Evolutionary conservation across 2,888 invertebrate species (phyloP).

Genomic region (Meliscaeva auricollis): DNA sequence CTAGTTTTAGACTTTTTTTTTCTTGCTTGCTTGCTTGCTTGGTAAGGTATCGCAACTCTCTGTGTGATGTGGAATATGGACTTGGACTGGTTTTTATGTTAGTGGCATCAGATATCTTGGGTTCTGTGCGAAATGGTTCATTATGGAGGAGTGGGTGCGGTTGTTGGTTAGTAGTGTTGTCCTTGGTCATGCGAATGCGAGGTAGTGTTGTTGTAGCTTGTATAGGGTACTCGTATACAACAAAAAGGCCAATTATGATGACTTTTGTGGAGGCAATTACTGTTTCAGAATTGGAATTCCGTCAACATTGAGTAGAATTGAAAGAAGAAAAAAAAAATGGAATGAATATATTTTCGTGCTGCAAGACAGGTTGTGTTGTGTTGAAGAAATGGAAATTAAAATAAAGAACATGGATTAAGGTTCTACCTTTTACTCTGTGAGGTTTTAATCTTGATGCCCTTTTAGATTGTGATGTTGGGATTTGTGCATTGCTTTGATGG

Average conservation of each 20-base stretch:
- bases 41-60: not conserved
- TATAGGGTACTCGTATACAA: not conserved
- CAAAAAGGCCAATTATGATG: constrained; percentile 63
- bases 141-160: constrained; percentile 69
- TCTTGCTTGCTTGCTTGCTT: not conserved
- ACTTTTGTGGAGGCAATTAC: constrained; percentile 69
- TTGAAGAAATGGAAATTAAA: constrained; percentile 23
- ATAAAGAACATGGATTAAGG: not conserved
- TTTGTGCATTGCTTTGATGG: not conserved
- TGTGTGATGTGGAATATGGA: constrained; percentile 1
- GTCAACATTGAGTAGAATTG: constrained; percentile 49
- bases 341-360: not conserved
- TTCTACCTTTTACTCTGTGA: not conserved
- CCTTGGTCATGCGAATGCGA: not conserved
- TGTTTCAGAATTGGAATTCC: constrained; percentile 55
- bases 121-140: not conserved
- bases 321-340: not conserved
- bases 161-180: constrained; percentile 48
- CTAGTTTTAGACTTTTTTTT: constrained; percentile 21
- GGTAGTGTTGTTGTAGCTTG: not conserved
- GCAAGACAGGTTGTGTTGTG: constrained; percentile 59
- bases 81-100: constrained; percentile 3
- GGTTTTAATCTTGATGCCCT: constrained; percentile 51
- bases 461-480: constrained; percentile 31
- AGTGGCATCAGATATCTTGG: not conserved